Base-by-base conservation (phyloP, 64 coral and sea anemone genomes). In the Pocillopora verrucosa region DNA sequence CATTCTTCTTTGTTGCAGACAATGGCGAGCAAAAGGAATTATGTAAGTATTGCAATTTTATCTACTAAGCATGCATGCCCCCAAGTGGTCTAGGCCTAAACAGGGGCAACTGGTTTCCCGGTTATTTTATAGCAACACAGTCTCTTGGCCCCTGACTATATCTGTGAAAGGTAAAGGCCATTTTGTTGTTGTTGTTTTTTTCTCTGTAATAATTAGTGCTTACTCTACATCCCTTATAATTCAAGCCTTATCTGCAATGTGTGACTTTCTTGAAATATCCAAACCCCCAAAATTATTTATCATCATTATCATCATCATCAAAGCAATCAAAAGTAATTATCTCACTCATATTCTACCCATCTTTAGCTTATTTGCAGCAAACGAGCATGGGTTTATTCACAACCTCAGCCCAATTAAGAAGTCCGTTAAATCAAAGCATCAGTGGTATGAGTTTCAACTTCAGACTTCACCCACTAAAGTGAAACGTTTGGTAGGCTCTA, bases 401-500 rank as follows among this genome's bases (percentile, higher is more conserved):
- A 77, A 86, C 82, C 60, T 92, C 59, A 86, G 73, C 35, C 84
- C 59, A 61, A 89, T 63, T 36, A 34, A 34, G 88, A 87, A 60
- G 78, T 83, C 90, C 58, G 36, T 59, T 64, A 87, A 86, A 38
- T 73, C 81, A 68, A 85, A 92, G n/a, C 75, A 84, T 60, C 60
- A 92, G n/a, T 92, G 82, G 90, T 92, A 86, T 72, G 90, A 87
- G 0, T 94, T 90, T 82, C 81, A 90, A 11, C 83, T 94, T 34
- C 92, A 94, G 65, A 61, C 86, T 20, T 87, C 81, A 60, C 70
- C 70, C 83, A 89, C 70, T 59, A 86, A 94, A 83, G 64, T 84
- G 25, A 94, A 76, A 76, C 83, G 87, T 72, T 74, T 94, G 61
- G 80, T 94, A 86, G 92, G 80, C 15, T 94, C 89, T 76, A 94